A percentile compares a stretch with the other conserved stretches of the same genome.
phyloP scores from a whole-genome alignment of 2,113 vertebrate species.

The Psammodynastes pulverulentus region DNA sequence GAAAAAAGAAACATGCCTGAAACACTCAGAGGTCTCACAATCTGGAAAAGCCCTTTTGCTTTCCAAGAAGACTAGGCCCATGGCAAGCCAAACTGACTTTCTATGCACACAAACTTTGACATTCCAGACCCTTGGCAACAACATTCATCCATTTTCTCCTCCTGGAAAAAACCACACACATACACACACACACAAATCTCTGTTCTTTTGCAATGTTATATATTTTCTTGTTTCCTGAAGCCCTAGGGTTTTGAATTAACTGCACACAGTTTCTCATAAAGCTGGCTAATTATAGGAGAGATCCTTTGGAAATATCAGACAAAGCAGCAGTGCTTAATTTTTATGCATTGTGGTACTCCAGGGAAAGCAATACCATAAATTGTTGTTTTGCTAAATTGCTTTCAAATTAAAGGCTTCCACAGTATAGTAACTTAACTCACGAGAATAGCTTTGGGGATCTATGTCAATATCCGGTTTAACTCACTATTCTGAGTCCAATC shows the following conservation, averaged over 20 bases:
- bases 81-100: slow-evolving; percentile 25
- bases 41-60: slow-evolving; percentile 13
- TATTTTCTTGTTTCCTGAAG: slow-evolving; percentile 35
- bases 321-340: slow-evolving; percentile 34
- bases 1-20: background rate
- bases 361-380: slow-evolving; percentile 32
- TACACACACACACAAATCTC: background rate
- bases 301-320: slow-evolving; percentile 7
- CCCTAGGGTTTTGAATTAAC: background rate
- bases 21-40: background rate
- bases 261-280: slow-evolving; percentile 29
- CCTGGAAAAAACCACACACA: background rate
- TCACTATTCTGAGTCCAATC: background rate
- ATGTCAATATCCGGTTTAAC: background rate
- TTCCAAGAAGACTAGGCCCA: background rate
- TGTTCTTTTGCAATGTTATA: slow-evolving; percentile 18
- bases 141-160: slow-evolving; percentile 17
- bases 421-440: slow-evolving; percentile 10
- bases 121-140: slow-evolving; percentile 20
- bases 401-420: slow-evolving; percentile 45
- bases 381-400: slow-evolving; percentile 46
- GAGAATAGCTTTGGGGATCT: background rate
- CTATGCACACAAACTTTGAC: slow-evolving; percentile 24
- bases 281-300: slow-evolving; percentile 36
- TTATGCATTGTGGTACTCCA: slow-evolving; percentile 37